phyloP scores from a whole-genome alignment of 2,797 vertebrate species.

The Falco novaeseelandiae region DNA sequence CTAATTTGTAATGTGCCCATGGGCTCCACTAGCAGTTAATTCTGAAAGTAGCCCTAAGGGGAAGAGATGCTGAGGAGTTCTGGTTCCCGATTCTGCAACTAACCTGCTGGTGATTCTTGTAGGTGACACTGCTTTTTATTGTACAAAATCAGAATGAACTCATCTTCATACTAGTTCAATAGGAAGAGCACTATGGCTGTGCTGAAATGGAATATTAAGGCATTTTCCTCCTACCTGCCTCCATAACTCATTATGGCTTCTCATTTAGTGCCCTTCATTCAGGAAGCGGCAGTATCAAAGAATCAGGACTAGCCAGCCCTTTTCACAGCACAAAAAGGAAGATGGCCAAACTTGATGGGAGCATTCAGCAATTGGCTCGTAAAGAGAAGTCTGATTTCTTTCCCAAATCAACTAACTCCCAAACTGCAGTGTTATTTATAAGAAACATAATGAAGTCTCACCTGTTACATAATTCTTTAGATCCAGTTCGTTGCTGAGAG shows the following conservation, averaged over 20 bases:
- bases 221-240: not conserved
- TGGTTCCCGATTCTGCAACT: not conserved
- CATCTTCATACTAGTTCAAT: not conserved
- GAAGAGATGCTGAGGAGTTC: not conserved
- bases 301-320: not conserved
- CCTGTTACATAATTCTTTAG: constrained; percentile 98
- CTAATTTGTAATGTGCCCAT: not conserved
- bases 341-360: not conserved
- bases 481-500: constrained; percentile 96
- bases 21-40: not conserved
- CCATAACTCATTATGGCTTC: not conserved
- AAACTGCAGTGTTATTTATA: not conserved
- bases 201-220: not conserved
- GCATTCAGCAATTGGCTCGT: not conserved
- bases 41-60: not conserved
- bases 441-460: constrained; percentile 65
- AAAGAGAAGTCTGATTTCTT: not conserved
- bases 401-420: not conserved
- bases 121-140: not conserved
- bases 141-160: not conserved
- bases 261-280: not conserved
- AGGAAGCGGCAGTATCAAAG: not conserved
- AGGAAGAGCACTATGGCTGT: not conserved
- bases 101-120: not conserved
- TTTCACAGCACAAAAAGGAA: not conserved